A percentile compares a stretch with the other conserved stretches of the same genome.
phyloP scores from a whole-genome alignment of 2,888 invertebrate species.

The Apocheima hispidaria region DNA sequence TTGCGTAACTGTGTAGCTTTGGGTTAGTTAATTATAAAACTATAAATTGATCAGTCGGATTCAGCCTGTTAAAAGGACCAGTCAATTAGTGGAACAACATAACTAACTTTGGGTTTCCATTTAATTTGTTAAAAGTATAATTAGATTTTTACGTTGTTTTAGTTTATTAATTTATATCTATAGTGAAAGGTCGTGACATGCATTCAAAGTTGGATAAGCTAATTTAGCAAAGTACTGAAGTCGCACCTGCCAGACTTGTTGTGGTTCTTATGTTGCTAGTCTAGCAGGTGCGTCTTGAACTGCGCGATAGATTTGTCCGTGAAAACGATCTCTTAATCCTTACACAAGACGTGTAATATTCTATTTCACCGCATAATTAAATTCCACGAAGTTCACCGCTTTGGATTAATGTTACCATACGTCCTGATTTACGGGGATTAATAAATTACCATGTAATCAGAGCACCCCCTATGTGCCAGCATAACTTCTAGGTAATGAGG shows the following conservation, averaged over 20 bases:
- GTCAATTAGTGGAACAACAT: constrained; percentile 1
- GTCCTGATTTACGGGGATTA: constrained; percentile 17
- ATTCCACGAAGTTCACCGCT: constrained; percentile 21
- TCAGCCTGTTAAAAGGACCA: not conserved
- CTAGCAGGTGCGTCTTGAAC: not conserved
- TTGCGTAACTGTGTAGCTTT: constrained; percentile 1
- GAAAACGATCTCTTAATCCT: not conserved
- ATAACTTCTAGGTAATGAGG: constrained; percentile 2
- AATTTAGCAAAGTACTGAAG: too few relatives aligned
- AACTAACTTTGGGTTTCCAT: constrained; percentile 1
- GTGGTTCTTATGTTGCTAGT: too few relatives aligned
- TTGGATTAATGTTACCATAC: constrained; percentile 23
- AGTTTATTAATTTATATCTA: not conserved
- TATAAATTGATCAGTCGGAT: constrained; percentile 15
- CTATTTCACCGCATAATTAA: constrained; percentile 17
- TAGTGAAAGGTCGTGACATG: too few relatives aligned
- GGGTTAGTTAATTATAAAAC: constrained; percentile 8
- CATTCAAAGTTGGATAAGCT: too few relatives aligned
- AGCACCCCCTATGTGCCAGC: constrained; percentile 7
- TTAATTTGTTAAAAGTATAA: not conserved
- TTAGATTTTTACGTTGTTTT: constrained; percentile 6
- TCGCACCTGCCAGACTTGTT: too few relatives aligned
- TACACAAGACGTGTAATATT: constrained; percentile 3
- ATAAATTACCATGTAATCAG: constrained; percentile 22
- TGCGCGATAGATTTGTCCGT: not conserved